Conservation (phyloP, 2,888 invertebrate species). For the Mechanitis mazaeus region DNA sequence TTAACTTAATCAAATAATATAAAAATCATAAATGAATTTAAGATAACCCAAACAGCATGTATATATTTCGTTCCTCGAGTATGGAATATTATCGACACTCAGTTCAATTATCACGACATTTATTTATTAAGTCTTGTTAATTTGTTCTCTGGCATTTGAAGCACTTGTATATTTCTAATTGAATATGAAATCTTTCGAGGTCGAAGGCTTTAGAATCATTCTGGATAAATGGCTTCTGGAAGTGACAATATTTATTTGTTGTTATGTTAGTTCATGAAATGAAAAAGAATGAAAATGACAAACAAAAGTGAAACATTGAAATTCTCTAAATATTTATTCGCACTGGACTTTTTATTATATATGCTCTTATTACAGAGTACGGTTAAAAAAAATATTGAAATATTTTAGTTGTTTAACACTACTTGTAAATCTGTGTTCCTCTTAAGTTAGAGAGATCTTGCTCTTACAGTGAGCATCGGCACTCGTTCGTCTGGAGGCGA, state of each 20-base stretch:
- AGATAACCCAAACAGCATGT: not conserved
- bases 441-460: slow-evolving; percentile 46
- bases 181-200: slow-evolving; percentile 72
- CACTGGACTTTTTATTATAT: too few species aligned
- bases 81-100: not conserved
- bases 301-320: too few species aligned
- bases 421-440: slow-evolving; percentile 30
- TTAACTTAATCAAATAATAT: too few species aligned
- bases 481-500: slow-evolving; percentile 56
- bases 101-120: slow-evolving; percentile 18
- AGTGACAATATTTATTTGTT: not conserved
- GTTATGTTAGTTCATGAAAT: too few species aligned
- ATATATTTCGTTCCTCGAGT: not conserved
- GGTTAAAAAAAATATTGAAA: too few species aligned
- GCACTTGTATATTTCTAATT: slow-evolving; percentile 75
- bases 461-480: slow-evolving; percentile 69
- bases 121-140: slow-evolving; percentile 26
- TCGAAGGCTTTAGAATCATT: slow-evolving; percentile 41
- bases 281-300: too few species aligned
- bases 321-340: too few species aligned
- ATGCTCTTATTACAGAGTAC: too few species aligned
- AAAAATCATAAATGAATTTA: not conserved
- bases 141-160: slow-evolving; percentile 49
- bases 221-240: slow-evolving; percentile 27
- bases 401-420: slow-evolving; percentile 20